Conservation (phyloP, 2,797 vertebrate species). For the Amphiprion clarkii region DNA sequence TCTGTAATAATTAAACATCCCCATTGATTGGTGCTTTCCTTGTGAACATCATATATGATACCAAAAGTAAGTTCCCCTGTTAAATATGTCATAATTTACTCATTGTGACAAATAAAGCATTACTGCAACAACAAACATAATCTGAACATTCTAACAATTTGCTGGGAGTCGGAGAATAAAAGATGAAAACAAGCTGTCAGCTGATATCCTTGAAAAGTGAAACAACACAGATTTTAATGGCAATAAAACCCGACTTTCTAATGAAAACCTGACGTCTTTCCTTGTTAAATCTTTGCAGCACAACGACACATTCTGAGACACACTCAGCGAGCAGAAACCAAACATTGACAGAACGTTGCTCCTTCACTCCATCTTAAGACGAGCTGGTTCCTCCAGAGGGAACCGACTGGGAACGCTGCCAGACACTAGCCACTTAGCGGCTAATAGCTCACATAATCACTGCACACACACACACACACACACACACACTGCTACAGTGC, state of each 20-base stretch:
- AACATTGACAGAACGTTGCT: conserved; percentile 78
- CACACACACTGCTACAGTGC: conserved; percentile 1
- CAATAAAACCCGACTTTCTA: not conserved
- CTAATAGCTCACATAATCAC: conserved; percentile 76
- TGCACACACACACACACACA: conserved; percentile 30
- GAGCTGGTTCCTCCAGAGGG: conserved; percentile 52
- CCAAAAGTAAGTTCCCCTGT: no score
- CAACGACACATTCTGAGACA: conserved; percentile 16
- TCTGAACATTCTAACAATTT: not conserved
- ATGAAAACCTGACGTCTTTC: not conserved
- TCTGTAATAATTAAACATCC: no score
- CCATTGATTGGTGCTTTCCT: no score
- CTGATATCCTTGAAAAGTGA: conserved; percentile 10
- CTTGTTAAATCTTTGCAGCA: conserved; percentile 1
- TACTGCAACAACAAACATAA: not conserved
- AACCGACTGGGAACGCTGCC: conserved; percentile 71
- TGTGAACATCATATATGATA: no score
- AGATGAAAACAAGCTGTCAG: conserved; percentile 1
- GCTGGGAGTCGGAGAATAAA: conserved; percentile 1
- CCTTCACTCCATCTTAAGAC: conserved; percentile 79
- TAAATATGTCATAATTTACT: no score
- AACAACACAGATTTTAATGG: not conserved
- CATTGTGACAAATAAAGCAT: not conserved
- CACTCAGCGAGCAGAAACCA: conserved; percentile 55
- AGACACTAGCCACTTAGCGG: conserved; percentile 69